A percentile compares a stretch with the other conserved stretches of the same genome.
Conservation (phyloP, 2,797 vertebrate genomes). For the Brachymystax lenok region DNA sequence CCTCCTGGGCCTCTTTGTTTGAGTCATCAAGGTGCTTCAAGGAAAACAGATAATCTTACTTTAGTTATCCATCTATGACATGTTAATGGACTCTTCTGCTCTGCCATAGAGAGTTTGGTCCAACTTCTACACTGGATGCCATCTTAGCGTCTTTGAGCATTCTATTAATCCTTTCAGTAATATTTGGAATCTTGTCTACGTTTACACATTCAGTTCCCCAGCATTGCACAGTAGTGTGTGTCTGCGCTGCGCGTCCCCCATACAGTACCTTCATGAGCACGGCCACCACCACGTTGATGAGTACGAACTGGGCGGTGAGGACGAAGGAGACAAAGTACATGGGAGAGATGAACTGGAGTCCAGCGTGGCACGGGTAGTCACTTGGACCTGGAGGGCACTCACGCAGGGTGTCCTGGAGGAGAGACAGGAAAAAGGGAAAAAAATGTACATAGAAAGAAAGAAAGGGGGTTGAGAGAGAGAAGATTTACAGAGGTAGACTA, state of each 20-base stretch:
- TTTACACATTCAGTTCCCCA: too few species aligned
- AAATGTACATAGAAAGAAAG: too few species aligned
- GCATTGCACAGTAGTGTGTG: neutral
- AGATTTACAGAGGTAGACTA: neutral
- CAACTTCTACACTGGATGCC: too few species aligned
- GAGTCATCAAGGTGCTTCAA: conserved; percentile 89
- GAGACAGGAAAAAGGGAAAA: neutral
- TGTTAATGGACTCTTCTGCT: too few species aligned
- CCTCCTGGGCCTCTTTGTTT: conserved; percentile 95
- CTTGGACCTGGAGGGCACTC: conserved; percentile 78
- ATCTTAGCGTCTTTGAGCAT: too few species aligned
- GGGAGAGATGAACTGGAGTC: conserved; percentile 93
- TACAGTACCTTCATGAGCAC: conserved; percentile 92
- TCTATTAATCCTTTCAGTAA: too few species aligned
- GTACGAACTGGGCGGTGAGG: conserved; percentile 96
- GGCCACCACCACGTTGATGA: conserved; percentile 99
- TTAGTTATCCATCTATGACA: too few species aligned
- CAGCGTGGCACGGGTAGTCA: conserved; percentile 88
- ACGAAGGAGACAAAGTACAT: conserved; percentile 98
- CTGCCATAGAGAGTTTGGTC: too few species aligned
- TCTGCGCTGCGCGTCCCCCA: conserved; percentile 67
- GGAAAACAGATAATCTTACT: neutral
- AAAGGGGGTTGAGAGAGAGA: neutral
- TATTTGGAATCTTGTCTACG: too few species aligned
- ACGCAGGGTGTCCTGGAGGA: conserved; percentile 69